phyloP scores from a whole-genome alignment of 64 coral and sea anemone species.

The Dendrophyllia cribrosa region DNA sequence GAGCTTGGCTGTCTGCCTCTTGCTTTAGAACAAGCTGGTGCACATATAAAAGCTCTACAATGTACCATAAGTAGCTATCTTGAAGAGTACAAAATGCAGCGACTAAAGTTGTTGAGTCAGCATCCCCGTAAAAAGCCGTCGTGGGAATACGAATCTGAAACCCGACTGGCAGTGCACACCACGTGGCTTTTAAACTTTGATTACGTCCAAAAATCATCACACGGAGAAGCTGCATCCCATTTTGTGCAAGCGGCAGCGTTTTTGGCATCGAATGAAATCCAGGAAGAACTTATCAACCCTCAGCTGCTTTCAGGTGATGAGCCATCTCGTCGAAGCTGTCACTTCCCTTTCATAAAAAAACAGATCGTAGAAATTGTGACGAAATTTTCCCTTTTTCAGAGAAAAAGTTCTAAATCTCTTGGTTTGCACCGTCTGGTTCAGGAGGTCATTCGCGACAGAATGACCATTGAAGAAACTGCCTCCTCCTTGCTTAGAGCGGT shows the following conservation, averaged over 20 bases:
- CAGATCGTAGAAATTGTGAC: slow-evolving; percentile 14
- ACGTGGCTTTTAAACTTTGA: slow-evolving; percentile 13
- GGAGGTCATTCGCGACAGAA: slow-evolving; percentile 16
- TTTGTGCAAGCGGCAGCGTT: background rate
- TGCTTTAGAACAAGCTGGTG: no score
- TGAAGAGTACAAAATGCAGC: no score
- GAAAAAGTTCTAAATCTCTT: no score
- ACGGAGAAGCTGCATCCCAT: background rate
- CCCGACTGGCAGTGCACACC: slow-evolving; percentile 5
- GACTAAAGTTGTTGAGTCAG: no score
- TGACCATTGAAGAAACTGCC: background rate
- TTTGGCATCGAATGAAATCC: slow-evolving; percentile 22
- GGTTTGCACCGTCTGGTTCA: background rate
- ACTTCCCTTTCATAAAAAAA: background rate
- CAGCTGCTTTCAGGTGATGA: background rate
- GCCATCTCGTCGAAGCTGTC: background rate
- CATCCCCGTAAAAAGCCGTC: background rate
- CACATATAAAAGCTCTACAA: no score
- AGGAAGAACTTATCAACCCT: slow-evolving; percentile 23
- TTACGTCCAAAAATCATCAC: background rate
- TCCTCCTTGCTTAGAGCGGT: no score
- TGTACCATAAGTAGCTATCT: no score
- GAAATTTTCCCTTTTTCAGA: background rate
- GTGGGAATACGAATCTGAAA: slow-evolving; percentile 35
- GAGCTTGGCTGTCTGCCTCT: slow-evolving; percentile 55